Base-by-base conservation (phyloP, 2,113 vertebrate species). In the Neolamprologus ventralis region DNA sequence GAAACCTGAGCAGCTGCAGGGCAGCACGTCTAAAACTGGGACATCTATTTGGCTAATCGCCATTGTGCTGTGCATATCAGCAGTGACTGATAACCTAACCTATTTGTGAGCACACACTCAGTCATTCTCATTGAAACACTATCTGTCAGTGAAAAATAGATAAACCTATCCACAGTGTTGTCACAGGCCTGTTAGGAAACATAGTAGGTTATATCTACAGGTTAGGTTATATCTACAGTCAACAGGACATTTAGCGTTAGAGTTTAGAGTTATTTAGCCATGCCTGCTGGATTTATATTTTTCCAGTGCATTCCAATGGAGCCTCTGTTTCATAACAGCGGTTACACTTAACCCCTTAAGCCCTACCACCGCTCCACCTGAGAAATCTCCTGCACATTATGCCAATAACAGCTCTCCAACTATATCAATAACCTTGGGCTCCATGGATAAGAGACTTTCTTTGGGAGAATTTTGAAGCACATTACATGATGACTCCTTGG, bases 171-270 rank as follows among this genome's bases (percentile, higher is more conserved):
- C 35, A 82, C n/a, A 79, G 42, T 87, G 78, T 84, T 49, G 84
- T 78, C 71, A 85, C 85, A 82, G 31, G 23, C 16, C 37, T 71
- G 33, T 63, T 16, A 40, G 79, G 45, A 8, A 85, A 83, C 40
- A 91, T 63, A 84, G 82, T 81, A 33, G 5, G 10, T 26, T 54
- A 4, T 93, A 93, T 93, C 93, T 92, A 87, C 75, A 90, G 68
- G 45, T 47, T 81, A 33, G 5, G 10, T 23, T 54, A 4, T 93
- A 93, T 94, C 93, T 92, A 87, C 80, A 89, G 75, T 85, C 85
- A 90, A 88, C 75, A 85, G n/a, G 40, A 85, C 42, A 47, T 16
- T 47, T 47, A 47, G 45, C 14, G 14, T 47, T 16, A 47, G 45
- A 47, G 1, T 47, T 47, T 47, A 47, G 35, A 54, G 35, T 87